Conservation (phyloP, 2,797 vertebrate genomes). For the Rachycentron canadum region DNA sequence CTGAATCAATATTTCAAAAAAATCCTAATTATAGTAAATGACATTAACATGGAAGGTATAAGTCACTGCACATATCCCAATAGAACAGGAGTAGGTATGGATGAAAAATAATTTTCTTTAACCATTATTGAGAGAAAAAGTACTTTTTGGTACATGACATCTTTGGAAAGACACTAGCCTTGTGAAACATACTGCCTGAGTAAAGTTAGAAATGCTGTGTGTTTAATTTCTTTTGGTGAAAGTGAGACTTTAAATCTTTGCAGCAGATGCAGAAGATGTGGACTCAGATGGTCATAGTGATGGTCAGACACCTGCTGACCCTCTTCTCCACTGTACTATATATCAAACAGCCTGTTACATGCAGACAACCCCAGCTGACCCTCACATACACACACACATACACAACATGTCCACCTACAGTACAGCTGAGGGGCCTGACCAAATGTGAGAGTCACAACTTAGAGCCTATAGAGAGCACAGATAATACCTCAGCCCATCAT, state of each 20-base stretch:
- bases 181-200: neutral
- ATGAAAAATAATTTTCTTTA: neutral
- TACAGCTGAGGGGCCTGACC: constrained; percentile 4
- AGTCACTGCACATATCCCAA: neutral
- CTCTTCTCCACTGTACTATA: constrained; percentile 36
- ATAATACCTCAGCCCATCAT: constrained; percentile 11
- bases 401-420: constrained; percentile 48
- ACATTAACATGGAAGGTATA: constrained; percentile 15
- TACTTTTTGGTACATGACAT: neutral
- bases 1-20: constrained; percentile 70
- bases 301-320: constrained; percentile 40
- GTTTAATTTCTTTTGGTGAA: neutral
- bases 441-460: constrained; percentile 31
- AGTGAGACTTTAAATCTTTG: constrained; percentile 22
- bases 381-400: constrained; percentile 27
- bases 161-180: neutral
- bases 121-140: neutral
- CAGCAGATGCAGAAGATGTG: constrained; percentile 13
- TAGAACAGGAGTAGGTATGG: neutral
- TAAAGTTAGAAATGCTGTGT: constrained; percentile 3
- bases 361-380: constrained; percentile 35
- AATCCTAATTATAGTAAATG: constrained; percentile 60
- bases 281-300: constrained; percentile 58
- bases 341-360: constrained; percentile 39
- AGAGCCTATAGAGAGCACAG: constrained; percentile 18